phyloP scores from a whole-genome alignment of 2,888 invertebrate species.

The Rosalia funebris region DNA sequence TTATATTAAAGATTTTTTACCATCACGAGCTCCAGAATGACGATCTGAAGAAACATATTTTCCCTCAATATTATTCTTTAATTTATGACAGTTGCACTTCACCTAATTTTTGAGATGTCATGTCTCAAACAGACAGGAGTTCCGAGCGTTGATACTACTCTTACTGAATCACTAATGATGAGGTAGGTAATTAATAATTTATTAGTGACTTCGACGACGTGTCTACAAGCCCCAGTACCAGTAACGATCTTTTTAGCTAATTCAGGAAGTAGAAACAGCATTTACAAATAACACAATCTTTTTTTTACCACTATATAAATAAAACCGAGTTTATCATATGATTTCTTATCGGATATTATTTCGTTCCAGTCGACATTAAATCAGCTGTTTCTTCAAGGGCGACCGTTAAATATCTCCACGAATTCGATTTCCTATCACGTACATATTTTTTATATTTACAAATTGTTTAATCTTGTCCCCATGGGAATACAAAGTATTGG shows the following conservation, averaged over 20 bases:
- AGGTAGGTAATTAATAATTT: too few relatives aligned
- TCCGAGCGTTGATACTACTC: too few relatives aligned
- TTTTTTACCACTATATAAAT: constrained; percentile 6
- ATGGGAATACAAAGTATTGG: constrained; percentile 11
- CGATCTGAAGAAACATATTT: too few relatives aligned
- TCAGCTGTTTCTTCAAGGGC: constrained; percentile 48
- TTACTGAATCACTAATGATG: too few relatives aligned
- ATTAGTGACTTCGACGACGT: too few relatives aligned
- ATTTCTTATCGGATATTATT: constrained; percentile 17
- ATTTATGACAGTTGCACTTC: too few relatives aligned
- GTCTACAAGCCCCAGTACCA: not conserved
- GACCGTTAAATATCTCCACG: constrained; percentile 42
- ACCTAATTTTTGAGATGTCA: too few relatives aligned
- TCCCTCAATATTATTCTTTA: too few relatives aligned
- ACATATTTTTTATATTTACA: constrained; percentile 18
- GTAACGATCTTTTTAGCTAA: not conserved
- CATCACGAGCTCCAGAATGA: too few relatives aligned
- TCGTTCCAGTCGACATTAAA: constrained; percentile 30
- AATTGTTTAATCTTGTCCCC: constrained; percentile 5
- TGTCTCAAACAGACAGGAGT: too few relatives aligned
- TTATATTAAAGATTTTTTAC: too few relatives aligned
- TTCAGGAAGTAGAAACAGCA: not conserved
- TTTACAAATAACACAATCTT: too few relatives aligned
- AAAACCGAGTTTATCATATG: constrained; percentile 14
- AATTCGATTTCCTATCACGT: constrained; percentile 35